phyloP scores from a whole-genome alignment of 2,113 vertebrate genomes.

The Rhinopomastus cyanomelas region DNA sequence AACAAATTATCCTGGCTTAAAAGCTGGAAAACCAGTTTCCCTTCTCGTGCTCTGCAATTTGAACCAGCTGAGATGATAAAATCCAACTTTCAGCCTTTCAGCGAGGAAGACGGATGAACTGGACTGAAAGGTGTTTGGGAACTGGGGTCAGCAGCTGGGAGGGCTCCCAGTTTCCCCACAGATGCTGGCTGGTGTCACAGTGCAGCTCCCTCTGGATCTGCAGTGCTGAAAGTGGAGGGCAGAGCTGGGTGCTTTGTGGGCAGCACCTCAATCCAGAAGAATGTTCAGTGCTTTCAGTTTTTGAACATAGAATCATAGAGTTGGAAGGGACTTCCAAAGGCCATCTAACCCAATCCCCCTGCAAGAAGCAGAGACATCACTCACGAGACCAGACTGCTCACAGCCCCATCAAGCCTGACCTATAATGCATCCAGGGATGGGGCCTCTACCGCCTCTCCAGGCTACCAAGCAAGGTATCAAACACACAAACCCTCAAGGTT shows the following conservation, averaged over 20 bases:
- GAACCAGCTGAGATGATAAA: not conserved
- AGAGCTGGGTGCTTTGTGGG: not conserved
- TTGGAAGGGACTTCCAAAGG: no score
- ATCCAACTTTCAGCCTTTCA: not conserved
- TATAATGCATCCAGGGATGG: no score
- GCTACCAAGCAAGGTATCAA: rapidly evolving
- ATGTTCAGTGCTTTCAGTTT: rapidly evolving
- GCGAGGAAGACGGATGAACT: not conserved
- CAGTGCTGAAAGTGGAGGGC: rapidly evolving
- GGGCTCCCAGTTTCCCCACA: rapidly evolving
- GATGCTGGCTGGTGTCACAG: not conserved
- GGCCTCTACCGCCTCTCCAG: no score
- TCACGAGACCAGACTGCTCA: no score
- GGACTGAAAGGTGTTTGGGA: rapidly evolving
- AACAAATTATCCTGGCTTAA: conserved; percentile 27
- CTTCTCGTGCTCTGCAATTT: not conserved
- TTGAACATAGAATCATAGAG: not conserved
- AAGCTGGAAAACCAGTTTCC: conserved; percentile 10
- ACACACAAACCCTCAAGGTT: not conserved
- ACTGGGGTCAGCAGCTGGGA: rapidly evolving
- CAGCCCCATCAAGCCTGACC: no score
- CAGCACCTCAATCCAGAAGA: not conserved
- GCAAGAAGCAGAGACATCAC: no score
- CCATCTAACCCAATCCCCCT: no score
- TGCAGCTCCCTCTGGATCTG: rapidly evolving